Base-by-base conservation (phyloP, 2,888 invertebrate species). In the Napeogenes sylphis region DNA sequence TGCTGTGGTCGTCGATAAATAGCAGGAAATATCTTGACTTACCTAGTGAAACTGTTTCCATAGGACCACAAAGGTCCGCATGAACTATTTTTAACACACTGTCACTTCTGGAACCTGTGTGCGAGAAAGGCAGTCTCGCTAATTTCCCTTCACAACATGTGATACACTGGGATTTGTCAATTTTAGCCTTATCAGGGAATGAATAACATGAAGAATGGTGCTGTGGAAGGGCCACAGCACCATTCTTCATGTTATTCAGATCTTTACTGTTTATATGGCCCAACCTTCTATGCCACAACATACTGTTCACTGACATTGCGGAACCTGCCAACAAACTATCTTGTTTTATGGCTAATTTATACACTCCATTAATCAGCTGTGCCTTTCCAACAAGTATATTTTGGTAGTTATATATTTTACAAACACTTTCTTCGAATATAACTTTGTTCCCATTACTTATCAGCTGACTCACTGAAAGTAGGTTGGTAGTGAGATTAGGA, bases 381-480 rank as follows among this genome's bases (percentile, higher is more conserved):
- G 69, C 69, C n/a, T 5, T 61, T 21, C 58, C 65, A 21, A 69
- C 38, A 10, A 64, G 58, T 58, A 56, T 33, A 57, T 60, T 63
- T 35, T 59, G 56, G 38, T 13, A 21, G 57, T 66, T 66, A 13
- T 30, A 14, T 32, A 68, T 66, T 4, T 59, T 55, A 46, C 65
- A 68, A 55, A 14, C n/a, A 5, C 61, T 45, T 45, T 68, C 30
- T 45, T 62, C 13, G 56, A 68, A 66, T 47, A 4, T 12, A 1
- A 66, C 66, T 53, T 32, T 66, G 45, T 68, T 68, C 45, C 66
- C 61, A 32, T 62, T 63, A 45, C 42, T 8, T 10, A 68, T 66
- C 30, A 69, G 42, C 46, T 65, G 56, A 58, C 69, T 71, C 2
- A 71, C 70, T 47, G 68, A 70, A 35, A 71, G 10, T 13, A 71